Evolutionary conservation across 2,113 vertebrate species (phyloP).

Genomic region (Lasiurus cinereus): DNA sequence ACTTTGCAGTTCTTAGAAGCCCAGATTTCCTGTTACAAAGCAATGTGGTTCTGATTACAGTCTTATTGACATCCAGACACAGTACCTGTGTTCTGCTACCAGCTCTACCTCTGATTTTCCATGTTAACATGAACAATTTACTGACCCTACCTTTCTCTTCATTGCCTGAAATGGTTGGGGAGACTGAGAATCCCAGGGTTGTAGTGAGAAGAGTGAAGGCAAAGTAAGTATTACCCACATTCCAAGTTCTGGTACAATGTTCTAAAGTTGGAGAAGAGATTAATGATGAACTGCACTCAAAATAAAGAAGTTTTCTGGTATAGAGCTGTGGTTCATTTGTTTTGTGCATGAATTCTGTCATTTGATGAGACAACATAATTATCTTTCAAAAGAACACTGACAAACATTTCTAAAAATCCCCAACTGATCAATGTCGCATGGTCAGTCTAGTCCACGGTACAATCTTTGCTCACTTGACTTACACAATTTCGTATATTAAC

Average conservation of each 20-base stretch:
- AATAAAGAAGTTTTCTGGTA: not conserved
- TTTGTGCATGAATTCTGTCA: constrained; percentile 35
- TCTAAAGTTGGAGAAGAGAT: not conserved
- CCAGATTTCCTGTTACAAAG: constrained; percentile 61
- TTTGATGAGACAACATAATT: not conserved
- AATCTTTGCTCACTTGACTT: not conserved
- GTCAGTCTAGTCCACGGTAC: not conserved
- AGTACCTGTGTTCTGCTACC: constrained; percentile 36
- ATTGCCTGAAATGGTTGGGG: not conserved
- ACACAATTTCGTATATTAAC: not conserved
- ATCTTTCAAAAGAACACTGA: not conserved
- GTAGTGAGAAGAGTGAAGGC: not conserved
- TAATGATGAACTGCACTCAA: not conserved
- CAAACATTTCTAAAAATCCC: not conserved
- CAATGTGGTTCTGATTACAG: constrained; percentile 80
- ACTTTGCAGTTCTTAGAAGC: constrained; percentile 73
- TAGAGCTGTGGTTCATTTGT: not conserved
- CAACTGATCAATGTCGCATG: not conserved
- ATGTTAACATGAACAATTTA: not conserved
- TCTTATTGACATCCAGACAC: constrained; percentile 18
- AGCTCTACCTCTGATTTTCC: not conserved
- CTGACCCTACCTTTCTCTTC: not conserved
- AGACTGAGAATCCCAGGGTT: not conserved
- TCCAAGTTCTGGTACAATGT: not conserved
- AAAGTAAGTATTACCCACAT: not conserved